Evolutionary conservation across 2,888 invertebrate species (phyloP), one percentile per base, ranked within the genome.

Genomic region (Cyclophora punctaria): DNA sequence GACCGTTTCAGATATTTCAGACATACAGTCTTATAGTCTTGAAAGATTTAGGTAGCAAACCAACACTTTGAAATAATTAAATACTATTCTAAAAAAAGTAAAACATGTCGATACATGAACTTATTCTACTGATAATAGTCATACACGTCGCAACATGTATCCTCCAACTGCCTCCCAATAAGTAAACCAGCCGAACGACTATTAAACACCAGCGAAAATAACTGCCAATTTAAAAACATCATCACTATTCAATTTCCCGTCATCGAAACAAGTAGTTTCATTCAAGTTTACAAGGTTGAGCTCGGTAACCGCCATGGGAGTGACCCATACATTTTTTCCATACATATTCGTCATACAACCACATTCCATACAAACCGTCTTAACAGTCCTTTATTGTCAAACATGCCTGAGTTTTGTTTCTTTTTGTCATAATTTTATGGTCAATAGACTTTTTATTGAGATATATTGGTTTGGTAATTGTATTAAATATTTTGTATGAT

Each of bases 341-440:
- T 47, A 52, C 48, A 48, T 20, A 20, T 50, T 47, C 50, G 55
- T 52, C 50, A 55, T 50, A 53, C 34, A 41, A 6, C 45, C 46
- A 35, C 58, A 58, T 58, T 58, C 58, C 58, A 40, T 44, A 7
- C 48, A 35, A 46, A 48, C 52, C 52, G 52, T 47, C 48, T 41
- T 37, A 4, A 6, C 43, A 49, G 42, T 40, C 44, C 37, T 37
- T 37, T 52, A 51, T 53, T 58, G 55, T 58, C 55, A 50, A 50
- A 56, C 47, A 49, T 46, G 35, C 37, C 44, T 37, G 37, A 37
- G 37, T 37, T 37, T 37, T 44, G 42, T 49, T 20, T 40, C 48
- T 49, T 48, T 49, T 56, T 58, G 48, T 48, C 41, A 50, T 51
- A 20, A 51, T 55, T 53, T 53, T 53, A 51, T 51, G 45, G 50